A percentile compares a stretch with the other conserved stretches of the same genome.
phyloP scores from a whole-genome alignment of 2,888 invertebrate genomes.

The Salticus scenicus region DNA sequence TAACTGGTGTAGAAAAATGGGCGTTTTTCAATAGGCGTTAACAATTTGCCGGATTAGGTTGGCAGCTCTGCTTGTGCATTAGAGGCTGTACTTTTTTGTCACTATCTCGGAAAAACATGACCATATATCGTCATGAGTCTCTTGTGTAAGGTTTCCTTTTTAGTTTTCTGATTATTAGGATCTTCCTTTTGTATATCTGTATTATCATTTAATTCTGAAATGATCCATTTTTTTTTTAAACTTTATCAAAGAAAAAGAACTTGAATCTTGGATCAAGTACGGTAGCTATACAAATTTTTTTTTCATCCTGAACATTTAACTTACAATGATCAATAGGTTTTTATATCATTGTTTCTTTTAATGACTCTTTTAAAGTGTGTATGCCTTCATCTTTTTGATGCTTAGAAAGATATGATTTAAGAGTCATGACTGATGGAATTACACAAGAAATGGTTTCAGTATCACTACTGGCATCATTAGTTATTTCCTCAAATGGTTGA shows the following conservation, averaged over 20 bases:
- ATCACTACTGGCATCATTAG: too few species aligned
- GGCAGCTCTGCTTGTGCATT: too few species aligned
- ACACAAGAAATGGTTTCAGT: too few species aligned
- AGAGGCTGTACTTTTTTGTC: background rate
- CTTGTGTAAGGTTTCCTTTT: background rate
- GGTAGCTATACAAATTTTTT: background rate
- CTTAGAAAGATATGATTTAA: too few species aligned
- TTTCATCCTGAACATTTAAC: background rate
- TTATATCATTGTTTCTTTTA: background rate
- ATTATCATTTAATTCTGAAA: background rate
- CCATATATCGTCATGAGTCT: background rate
- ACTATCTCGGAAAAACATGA: background rate
- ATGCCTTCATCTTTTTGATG: too few species aligned
- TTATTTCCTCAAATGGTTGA: too few species aligned
- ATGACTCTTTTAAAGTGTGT: too few species aligned
- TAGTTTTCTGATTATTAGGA: background rate
- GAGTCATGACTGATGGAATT: too few species aligned
- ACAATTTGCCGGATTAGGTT: too few species aligned
- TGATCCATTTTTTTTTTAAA: background rate
- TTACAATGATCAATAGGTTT: background rate
- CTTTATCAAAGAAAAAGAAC: background rate
- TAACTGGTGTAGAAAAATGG: too few species aligned
- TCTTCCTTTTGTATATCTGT: background rate
- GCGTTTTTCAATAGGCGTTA: too few species aligned
- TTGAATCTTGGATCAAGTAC: background rate